Evolutionary conservation across 2,888 invertebrate species (phyloP).

Genomic region (Lydus trimaculatus): DNA sequence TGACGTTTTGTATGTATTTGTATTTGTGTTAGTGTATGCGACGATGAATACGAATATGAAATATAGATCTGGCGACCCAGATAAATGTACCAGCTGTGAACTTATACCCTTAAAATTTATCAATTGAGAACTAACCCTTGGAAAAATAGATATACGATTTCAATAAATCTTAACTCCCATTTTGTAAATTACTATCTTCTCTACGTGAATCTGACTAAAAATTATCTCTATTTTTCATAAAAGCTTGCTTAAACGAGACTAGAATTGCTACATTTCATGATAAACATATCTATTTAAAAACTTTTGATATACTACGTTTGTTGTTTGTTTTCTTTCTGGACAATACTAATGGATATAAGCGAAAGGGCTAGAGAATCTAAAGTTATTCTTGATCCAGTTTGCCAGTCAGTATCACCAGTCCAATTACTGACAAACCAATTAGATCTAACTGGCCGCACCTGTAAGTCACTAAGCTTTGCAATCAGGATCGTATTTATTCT

Average conservation of each 20-base stretch:
- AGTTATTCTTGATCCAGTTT: conserved; percentile 44
- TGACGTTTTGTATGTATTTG: conserved; percentile 34
- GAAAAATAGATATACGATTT: conserved; percentile 44
- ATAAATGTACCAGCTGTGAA: conserved; percentile 47
- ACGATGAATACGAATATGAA: conserved; percentile 51
- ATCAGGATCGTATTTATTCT: conserved; percentile 35
- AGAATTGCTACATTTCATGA: background rate
- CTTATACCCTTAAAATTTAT: conserved; percentile 47
- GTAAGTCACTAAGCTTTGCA: conserved; percentile 42
- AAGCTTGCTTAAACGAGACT: background rate
- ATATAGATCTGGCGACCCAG: conserved; percentile 48
- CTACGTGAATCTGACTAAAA: conserved; percentile 29
- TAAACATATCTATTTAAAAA: background rate
- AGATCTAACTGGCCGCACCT: conserved; percentile 44
- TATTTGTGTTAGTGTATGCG: conserved; percentile 32
- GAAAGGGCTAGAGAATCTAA: conserved; percentile 39
- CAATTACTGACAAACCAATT: conserved; percentile 47
- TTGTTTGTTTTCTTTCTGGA: conserved; percentile 30
- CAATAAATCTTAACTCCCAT: conserved; percentile 39
- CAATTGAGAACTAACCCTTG: conserved; percentile 42
- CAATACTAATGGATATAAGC: conserved; percentile 44
- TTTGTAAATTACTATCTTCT: conserved; percentile 28
- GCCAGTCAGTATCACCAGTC: conserved; percentile 42
- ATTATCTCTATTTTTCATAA: conserved; percentile 27
- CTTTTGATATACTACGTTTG: background rate